These are phyloP conservation scores for Pristionchus fissidentatus DNA, from an alignment of 2,888 invertebrate genomes.

Conservation along the genomic window DNA sequence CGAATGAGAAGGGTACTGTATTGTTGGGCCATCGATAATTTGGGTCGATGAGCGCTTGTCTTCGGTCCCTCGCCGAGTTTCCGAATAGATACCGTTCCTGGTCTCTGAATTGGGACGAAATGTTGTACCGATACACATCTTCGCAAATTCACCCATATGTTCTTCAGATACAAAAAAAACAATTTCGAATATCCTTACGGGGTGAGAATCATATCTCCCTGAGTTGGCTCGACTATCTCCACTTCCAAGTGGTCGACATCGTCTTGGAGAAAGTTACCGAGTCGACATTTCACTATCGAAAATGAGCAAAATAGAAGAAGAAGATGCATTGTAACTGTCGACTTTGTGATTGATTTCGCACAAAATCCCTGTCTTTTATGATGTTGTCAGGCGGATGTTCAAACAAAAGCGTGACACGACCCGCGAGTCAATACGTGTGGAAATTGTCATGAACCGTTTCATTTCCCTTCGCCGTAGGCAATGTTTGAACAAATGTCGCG, in stretches of 20 bases:
- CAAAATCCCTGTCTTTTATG: background rate
- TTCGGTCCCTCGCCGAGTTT: background rate
- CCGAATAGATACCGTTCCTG: background rate
- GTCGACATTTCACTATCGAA: background rate
- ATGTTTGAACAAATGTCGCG: no score
- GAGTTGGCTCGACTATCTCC: background rate
- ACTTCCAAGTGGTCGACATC: background rate
- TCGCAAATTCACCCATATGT: no score
- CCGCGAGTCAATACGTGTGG: background rate
- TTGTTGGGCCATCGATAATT: background rate
- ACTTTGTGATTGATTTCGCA: background rate
- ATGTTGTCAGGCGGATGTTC: background rate
- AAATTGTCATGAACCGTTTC: background rate
- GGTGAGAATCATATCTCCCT: slow-evolving; percentile 1
- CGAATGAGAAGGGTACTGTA: background rate
- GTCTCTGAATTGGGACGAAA: no score
- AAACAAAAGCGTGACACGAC: background rate
- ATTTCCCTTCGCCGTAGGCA: no score
- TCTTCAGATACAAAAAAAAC: background rate
- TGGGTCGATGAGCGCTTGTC: background rate
- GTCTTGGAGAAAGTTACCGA: background rate
- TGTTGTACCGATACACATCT: no score
- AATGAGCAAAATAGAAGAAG: background rate
- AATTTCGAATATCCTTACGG: background rate
- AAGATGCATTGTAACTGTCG: background rate